phyloP scores from a whole-genome alignment of 2,888 invertebrate species.

The Papilio gigon region DNA sequence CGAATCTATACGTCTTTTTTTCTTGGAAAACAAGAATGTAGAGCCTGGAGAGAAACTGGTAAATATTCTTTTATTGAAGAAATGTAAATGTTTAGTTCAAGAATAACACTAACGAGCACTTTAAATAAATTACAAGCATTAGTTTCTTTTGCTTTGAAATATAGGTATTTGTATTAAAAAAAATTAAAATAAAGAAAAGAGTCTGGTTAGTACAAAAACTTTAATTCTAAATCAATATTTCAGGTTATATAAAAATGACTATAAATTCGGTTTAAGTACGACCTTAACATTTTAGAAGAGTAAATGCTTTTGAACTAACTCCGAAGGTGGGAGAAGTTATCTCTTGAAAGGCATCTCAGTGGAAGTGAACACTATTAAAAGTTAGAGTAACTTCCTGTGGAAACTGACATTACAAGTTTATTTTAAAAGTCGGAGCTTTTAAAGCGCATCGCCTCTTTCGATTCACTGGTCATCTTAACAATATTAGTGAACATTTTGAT shows the following conservation, averaged over 20 bases:
- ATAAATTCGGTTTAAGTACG: conserved; percentile 12
- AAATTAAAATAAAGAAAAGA: too few species aligned
- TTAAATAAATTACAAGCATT: not conserved
- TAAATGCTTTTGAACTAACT: conserved; percentile 38
- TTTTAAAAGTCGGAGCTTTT: conserved; percentile 48
- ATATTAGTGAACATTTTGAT: too few species aligned
- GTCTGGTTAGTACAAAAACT: too few species aligned
- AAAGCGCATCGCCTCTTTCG: conserved; percentile 10
- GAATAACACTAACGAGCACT: too few species aligned
- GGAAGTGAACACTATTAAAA: conserved; percentile 69
- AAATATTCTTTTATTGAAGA: not conserved
- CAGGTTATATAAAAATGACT: not conserved
- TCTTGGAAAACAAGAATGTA: conserved; percentile 24
- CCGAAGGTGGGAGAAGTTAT: conserved; percentile 37
- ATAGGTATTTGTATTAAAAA: too few species aligned
- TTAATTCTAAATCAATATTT: too few species aligned
- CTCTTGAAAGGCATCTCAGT: conserved; percentile 36
- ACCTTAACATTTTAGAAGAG: conserved; percentile 35
- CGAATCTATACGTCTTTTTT: conserved; percentile 23
- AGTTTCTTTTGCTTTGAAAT: too few species aligned
- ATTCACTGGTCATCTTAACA: conserved; percentile 8
- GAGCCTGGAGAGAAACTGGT: conserved; percentile 18
- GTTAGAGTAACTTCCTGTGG: conserved; percentile 62
- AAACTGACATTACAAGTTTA: conserved; percentile 65
- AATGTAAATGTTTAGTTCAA: not conserved